Evolutionary conservation across 1,140 invertebrate species (phyloP), one percentile per base, ranked within the genome.

Genomic region (Pseudomyrmex cubaensis): DNA sequence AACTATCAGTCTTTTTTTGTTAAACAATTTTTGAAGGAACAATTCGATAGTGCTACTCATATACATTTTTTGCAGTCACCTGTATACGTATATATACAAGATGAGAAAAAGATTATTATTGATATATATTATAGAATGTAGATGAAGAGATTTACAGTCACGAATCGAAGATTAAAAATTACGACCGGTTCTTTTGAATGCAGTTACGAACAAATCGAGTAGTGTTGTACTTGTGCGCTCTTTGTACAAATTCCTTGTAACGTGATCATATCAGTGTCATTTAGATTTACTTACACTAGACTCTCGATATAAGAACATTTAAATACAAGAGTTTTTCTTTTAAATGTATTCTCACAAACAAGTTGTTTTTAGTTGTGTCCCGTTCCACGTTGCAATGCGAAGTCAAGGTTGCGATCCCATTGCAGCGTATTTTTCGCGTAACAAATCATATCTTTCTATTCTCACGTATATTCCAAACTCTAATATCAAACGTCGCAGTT

Each of bases 181-280:
- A 74, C 25, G 57, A 63, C 44, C 25, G 73, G n/a, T 82, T 83
- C 35, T 35, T 78, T 78, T 83, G 54, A 64, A 61, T 69, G 63
- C 50, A 67, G 54, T 61, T 61, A 67, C 35, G 62, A 67, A 77
- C 57, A 83, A 67, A 78, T 78, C 50, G 59, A 82, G 74, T 57
- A 88, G 84, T 77, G 35, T 89, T 85, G 74, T 83, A 85, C 74
- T 83, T 83, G 77, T 74, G 73, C 75, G 75, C 61, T 72, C 48
- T 89, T 86, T 89, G 87, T 89, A 89, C 88, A 89, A 85, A 89
- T 77, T 84, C 62, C 85, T 62, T 78, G 76, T 89, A 89, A 86
- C 76, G 76, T 84, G 78, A 88, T 82, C 90, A 90, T 90, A 91
- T 91, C 89, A 91, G 72, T 90, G 89, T 89, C 90, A 90, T 83